Evolutionary conservation across 2,888 invertebrate genomes (phyloP).

Genomic region (Periphyllus acericola): DNA sequence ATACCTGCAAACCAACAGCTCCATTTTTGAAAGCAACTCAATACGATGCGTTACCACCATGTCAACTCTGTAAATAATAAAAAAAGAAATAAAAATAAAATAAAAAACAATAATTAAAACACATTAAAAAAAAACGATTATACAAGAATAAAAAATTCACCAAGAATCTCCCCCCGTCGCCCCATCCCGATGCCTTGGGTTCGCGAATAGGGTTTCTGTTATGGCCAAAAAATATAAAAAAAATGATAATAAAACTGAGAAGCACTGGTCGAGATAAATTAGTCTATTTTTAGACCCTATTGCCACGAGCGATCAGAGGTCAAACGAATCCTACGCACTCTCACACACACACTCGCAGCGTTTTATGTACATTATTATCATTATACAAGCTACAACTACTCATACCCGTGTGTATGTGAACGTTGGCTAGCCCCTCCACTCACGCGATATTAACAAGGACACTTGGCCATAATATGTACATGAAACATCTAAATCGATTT

Average conservation of each 20-base stretch:
- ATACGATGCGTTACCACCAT: constrained; percentile 52
- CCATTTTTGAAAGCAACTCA: constrained; percentile 53
- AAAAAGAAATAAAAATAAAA: constrained; percentile 20
- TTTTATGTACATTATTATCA: constrained; percentile 55
- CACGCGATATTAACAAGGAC: constrained; percentile 46
- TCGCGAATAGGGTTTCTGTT: not conserved
- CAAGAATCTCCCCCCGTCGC: too few relatives aligned
- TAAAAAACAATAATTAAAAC: not conserved
- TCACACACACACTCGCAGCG: constrained; percentile 19
- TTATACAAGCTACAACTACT: constrained; percentile 53
- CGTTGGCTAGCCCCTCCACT: constrained; percentile 10
- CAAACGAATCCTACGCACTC: constrained; percentile 60
- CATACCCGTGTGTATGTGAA: constrained; percentile 15
- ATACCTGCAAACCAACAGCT: constrained; percentile 60
- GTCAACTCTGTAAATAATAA: constrained; percentile 42
- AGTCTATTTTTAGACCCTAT: constrained; percentile 56
- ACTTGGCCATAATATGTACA: not conserved
- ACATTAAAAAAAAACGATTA: not conserved
- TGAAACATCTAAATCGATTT: constrained; percentile 36
- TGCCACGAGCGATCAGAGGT: constrained; percentile 59
- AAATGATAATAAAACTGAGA: constrained; percentile 45
- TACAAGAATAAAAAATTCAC: not conserved
- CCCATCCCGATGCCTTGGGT: not conserved
- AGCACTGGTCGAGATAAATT: constrained; percentile 61
- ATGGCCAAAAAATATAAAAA: constrained; percentile 10